Evolutionary conservation across 1,140 invertebrate species (phyloP).

Genomic region (Bombus consobrinus): DNA sequence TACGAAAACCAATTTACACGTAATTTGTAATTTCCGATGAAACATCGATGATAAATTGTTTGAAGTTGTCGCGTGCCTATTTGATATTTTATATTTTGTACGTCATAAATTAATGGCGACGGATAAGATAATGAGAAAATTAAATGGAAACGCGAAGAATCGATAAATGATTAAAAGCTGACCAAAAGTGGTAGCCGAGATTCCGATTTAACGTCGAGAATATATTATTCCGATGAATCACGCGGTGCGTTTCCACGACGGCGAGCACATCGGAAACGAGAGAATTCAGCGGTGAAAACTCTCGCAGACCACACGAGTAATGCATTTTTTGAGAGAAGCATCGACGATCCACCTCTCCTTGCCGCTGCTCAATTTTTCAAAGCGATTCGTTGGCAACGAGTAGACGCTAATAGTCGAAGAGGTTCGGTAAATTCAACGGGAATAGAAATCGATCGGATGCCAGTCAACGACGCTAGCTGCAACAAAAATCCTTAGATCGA

Average conservation of each 20-base stretch:
- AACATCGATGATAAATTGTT: not conserved
- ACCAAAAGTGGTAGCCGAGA: not conserved
- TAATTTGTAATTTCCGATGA: not conserved
- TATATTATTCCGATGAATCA: not conserved
- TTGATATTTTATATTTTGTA: not conserved
- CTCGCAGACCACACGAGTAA: not conserved
- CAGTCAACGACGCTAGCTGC: constrained; percentile 3
- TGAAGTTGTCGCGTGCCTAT: not conserved
- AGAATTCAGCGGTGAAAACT: not conserved
- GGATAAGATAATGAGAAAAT: not conserved
- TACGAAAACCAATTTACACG: not conserved
- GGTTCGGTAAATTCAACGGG: constrained; percentile 30
- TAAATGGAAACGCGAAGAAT: not conserved
- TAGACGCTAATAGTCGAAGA: constrained; percentile 28
- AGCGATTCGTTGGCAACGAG: constrained; percentile 31
- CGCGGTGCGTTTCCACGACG: not conserved
- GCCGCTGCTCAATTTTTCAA: constrained; percentile 5
- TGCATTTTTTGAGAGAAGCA: constrained; percentile 1
- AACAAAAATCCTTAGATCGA: constrained; percentile 43
- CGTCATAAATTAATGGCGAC: not conserved
- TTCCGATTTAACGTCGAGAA: not conserved
- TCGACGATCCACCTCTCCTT: not conserved
- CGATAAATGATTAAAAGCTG: not conserved
- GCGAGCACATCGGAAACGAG: not conserved
- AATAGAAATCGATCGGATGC: constrained; percentile 43